Evolutionary conservation across 2,113 vertebrate genomes (phyloP).

Genomic region (Scartelaos histophorus): DNA sequence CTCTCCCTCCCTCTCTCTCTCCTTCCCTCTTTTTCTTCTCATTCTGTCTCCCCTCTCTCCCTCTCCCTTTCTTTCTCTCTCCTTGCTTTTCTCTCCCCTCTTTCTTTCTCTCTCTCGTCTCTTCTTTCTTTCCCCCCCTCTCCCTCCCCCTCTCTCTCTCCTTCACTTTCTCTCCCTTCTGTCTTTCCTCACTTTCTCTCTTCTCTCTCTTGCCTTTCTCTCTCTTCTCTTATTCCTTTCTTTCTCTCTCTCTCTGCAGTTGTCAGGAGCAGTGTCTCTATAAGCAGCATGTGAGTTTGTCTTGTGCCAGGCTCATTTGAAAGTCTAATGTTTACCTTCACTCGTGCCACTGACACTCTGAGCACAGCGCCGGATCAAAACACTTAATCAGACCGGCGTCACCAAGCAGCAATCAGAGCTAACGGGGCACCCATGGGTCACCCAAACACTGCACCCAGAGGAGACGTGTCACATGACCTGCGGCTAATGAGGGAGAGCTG

Average conservation of each 20-base stretch:
- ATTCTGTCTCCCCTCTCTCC: too few species aligned
- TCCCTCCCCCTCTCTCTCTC: too few species aligned
- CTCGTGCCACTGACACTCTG: slow-evolving; percentile 51
- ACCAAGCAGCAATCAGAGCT: slow-evolving; percentile 65
- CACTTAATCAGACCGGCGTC: slow-evolving; percentile 62
- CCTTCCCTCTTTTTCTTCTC: too few species aligned
- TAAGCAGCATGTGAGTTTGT: slow-evolving; percentile 61
- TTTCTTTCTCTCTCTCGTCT: too few species aligned
- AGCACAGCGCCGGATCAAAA: slow-evolving; percentile 50
- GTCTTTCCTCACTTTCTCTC: too few species aligned
- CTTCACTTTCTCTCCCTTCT: too few species aligned
- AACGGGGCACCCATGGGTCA: slow-evolving; percentile 66
- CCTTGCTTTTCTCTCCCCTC: too few species aligned
- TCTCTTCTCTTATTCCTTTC: too few species aligned
- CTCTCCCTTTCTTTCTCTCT: too few species aligned
- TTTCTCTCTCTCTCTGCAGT: neutral
- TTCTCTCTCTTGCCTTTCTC: too few species aligned
- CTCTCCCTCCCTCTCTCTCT: too few species aligned
- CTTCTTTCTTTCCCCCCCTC: too few species aligned
- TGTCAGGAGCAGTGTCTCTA: slow-evolving; percentile 45
- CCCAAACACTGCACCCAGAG: slow-evolving; percentile 27
- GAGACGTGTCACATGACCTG: slow-evolving; percentile 27
- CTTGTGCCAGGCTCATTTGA: slow-evolving; percentile 65
- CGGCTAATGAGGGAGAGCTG: slow-evolving; percentile 40
- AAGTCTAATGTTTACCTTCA: slow-evolving; percentile 69